phyloP scores from a whole-genome alignment of 2,797 vertebrate species.

The Threskiornis aethiopicus region DNA sequence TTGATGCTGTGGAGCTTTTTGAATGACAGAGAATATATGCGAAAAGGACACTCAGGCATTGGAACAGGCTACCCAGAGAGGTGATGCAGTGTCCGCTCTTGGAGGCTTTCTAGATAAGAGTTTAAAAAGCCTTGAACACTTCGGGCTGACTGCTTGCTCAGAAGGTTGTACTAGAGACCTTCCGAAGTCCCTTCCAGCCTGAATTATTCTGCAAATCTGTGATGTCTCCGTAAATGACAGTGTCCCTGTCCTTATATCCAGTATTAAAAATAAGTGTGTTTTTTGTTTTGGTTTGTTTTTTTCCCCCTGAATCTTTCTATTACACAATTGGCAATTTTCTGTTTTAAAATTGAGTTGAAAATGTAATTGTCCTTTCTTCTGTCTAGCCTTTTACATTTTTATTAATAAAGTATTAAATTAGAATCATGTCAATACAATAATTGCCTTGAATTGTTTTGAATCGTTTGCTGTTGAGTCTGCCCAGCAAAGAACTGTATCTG shows the following conservation, averaged over 20 bases:
- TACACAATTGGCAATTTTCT: not conserved
- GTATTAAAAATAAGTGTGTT: not conserved
- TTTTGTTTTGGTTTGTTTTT: not conserved
- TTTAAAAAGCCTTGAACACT: not conserved
- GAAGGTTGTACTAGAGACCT: not conserved
- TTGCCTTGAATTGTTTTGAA: not conserved
- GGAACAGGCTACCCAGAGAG: not conserved
- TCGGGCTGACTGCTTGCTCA: not conserved
- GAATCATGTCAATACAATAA: not conserved
- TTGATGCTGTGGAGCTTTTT: not conserved
- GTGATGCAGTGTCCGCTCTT: not conserved
- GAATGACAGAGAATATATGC: not conserved
- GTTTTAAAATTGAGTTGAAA: not conserved
- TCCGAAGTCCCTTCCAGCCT: not conserved
- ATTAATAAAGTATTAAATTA: not conserved
- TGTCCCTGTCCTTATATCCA: not conserved
- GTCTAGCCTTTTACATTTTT: not conserved
- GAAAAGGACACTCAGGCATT: not conserved
- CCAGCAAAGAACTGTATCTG: not conserved
- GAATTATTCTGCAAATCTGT: not conserved
- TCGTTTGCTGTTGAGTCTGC: not conserved
- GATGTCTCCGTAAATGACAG: not conserved
- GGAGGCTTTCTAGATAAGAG: not conserved
- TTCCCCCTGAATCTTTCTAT: not conserved
- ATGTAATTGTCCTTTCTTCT: not conserved